Conservation (phyloP, 2,797 vertebrate species). For the Lycodopsis pacificus region DNA sequence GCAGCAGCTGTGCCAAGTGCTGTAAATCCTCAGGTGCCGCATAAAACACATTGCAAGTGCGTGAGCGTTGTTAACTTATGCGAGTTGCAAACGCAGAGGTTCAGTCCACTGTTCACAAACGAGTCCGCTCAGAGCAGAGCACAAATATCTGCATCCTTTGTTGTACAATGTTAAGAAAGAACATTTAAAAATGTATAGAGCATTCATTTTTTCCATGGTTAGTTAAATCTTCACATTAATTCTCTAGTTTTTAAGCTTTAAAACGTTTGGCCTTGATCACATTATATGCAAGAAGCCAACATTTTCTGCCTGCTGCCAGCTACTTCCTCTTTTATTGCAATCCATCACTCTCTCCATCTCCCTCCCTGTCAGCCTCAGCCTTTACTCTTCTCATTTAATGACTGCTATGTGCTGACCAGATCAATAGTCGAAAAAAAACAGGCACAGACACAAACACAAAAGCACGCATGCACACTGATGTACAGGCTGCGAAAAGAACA, state of each 20-base stretch:
- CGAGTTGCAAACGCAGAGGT: not conserved
- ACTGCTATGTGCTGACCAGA: slow-evolving; percentile 58
- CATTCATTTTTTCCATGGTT: slow-evolving; percentile 6
- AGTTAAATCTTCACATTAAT: not conserved
- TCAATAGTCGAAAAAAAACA: slow-evolving; percentile 73
- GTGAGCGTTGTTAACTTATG: not conserved
- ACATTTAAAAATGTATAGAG: not conserved
- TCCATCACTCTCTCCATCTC: slow-evolving; percentile 66
- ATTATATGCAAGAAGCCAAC: not conserved
- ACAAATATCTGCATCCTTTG: not conserved
- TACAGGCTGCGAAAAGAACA: slow-evolving; percentile 30
- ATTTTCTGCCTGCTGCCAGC: slow-evolving; percentile 36
- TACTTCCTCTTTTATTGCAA: slow-evolving; percentile 58
- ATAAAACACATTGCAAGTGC: not conserved
- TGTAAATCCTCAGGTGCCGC: not conserved
- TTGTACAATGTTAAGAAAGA: not conserved
- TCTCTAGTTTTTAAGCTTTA: slow-evolving; percentile 5
- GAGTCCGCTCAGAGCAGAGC: not conserved
- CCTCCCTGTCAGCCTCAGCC: slow-evolving; percentile 53
- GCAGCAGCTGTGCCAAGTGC: not conserved
- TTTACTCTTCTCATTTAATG: slow-evolving; percentile 67
- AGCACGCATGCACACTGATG: slow-evolving; percentile 14
- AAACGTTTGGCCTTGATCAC: slow-evolving; percentile 20
- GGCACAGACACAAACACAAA: slow-evolving; percentile 41
- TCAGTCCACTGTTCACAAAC: not conserved